Base-by-base conservation (phyloP, 2,113 vertebrate species). In the Cervus canadensis region DNA sequence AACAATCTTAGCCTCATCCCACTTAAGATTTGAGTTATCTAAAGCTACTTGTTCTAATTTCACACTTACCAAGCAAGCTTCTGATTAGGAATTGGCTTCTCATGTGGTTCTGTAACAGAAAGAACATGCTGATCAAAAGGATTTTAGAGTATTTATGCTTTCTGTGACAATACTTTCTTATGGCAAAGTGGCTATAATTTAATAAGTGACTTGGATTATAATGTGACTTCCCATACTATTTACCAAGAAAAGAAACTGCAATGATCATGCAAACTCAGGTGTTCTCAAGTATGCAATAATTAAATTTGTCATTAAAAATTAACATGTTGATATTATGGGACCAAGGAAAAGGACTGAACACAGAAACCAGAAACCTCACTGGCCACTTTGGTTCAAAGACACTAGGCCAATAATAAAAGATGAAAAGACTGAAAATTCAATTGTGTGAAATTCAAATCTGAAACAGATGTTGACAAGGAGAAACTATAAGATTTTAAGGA, bases 21-120 rank as follows among this genome's bases (percentile, higher is more conserved):
- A 87, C 78, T 81, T 90, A 95, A 92, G 19, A 82, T 60, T 36
- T 91, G 57, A 92, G 50, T 97, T 76, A 91, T 96, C 43, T n/a
- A 48, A 87, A 97, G 84, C 26, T 84, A 45, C 14, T 76, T 81
- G 10, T 79, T 96, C 48, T 67, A 82, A 92, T 86, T 85, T 12
- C 48, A 94, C 74, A 76, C 15, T 96, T 81, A 62, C n/a, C 25
- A 64, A 90, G 60, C 33, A 83, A 95, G 6, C 12, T 87, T 87
- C 21, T 91, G 79, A 92, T 76, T 91, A 57, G 79, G 64, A 95
- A 43, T 64, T 76, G 87, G 21, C 21, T 90, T 95, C 62, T 33
- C 23, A 33, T 36, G n/a, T 33, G 43, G 11, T 62, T 95, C 83
- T 82, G 9, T 48, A 94, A 74, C 40, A 91, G n/a, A 60, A 90